Evolutionary conservation across 2,888 invertebrate species (phyloP).

Genomic region (Ormyrus rosae): DNA sequence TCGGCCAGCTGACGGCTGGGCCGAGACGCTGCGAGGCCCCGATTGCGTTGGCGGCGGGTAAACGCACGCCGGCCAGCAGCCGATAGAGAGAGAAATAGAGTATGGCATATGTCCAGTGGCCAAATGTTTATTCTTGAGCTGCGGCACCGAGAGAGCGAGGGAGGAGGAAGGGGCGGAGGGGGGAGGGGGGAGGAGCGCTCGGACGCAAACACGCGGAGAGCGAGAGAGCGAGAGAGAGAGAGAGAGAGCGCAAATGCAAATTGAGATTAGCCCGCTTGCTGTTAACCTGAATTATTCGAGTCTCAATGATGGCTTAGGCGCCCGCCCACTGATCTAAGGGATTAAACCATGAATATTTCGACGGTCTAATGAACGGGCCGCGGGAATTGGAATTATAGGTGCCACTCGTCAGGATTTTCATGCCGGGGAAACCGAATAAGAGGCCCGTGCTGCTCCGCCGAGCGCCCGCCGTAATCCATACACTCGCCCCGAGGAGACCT

Average conservation of each 20-base stretch:
- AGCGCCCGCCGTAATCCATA: constrained; percentile 50
- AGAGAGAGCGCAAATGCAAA: constrained; percentile 73
- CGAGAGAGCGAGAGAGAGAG: constrained; percentile 53
- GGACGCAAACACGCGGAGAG: constrained; percentile 48
- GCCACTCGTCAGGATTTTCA: constrained; percentile 65
- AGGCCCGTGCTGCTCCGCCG: not conserved
- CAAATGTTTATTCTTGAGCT: constrained; percentile 69
- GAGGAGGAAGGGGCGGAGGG: constrained; percentile 2
- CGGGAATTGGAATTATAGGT: constrained; percentile 61
- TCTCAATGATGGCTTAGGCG: constrained; percentile 76
- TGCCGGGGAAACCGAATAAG: constrained; percentile 42
- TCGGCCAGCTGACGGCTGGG: constrained; percentile 30
- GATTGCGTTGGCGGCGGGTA: constrained; percentile 26
- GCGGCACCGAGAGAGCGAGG: constrained; percentile 62
- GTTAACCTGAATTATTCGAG: constrained; percentile 76
- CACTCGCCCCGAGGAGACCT: constrained; percentile 6
- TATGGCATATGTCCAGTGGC: constrained; percentile 60
- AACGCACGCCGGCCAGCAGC: constrained; percentile 12
- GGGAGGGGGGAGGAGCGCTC: not conserved
- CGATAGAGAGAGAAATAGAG: constrained; percentile 40
- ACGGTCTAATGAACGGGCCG: constrained; percentile 71
- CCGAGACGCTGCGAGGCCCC: not conserved
- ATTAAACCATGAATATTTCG: constrained; percentile 75
- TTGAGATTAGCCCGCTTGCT: constrained; percentile 74
- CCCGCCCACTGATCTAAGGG: constrained; percentile 74